Percentiles rank a stretch among this genome's conserved stretches.
phyloP scores from a whole-genome alignment of 2,113 vertebrate species.

The Nibea albiflora region DNA sequence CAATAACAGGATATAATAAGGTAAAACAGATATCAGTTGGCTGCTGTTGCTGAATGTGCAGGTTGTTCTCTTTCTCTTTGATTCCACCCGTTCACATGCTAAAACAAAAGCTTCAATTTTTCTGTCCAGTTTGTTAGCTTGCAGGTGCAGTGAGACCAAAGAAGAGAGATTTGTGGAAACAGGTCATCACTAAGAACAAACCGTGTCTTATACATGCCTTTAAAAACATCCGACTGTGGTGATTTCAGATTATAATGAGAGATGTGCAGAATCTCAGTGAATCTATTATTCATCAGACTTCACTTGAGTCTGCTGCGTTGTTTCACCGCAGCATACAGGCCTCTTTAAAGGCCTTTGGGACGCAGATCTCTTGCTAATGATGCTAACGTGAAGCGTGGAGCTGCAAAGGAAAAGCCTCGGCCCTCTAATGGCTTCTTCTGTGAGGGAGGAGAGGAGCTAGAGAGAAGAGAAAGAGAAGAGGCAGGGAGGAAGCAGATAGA shows the following conservation, averaged over 20 bases:
- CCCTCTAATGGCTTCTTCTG: conserved; percentile 34
- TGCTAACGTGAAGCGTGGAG: conserved; percentile 14
- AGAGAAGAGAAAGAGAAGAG: neutral
- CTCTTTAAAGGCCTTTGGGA: conserved; percentile 32
- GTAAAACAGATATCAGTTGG: neutral
- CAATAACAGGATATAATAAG: neutral
- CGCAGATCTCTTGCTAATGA: conserved; percentile 38
- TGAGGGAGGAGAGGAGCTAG: neutral
- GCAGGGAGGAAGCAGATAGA: neutral
- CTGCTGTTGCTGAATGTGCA: neutral
- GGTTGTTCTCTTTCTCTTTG: neutral
- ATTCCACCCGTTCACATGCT: neutral
- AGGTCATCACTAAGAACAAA: neutral
- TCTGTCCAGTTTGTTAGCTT: neutral
- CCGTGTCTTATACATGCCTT: neutral
- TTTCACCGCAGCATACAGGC: conserved; percentile 27
- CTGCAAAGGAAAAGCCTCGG: conserved; percentile 11
- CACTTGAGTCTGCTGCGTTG: conserved; percentile 48
- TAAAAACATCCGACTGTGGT: neutral
- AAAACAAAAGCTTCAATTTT: neutral
- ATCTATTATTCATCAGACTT: conserved; percentile 70
- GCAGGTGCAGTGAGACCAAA: accelerated
- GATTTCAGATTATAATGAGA: conserved; percentile 27
- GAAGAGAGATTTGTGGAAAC: conserved; percentile 5
- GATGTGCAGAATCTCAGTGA: conserved; percentile 31